Conservation (phyloP, 2,113 vertebrate species). For the Tetrao urogallus region DNA sequence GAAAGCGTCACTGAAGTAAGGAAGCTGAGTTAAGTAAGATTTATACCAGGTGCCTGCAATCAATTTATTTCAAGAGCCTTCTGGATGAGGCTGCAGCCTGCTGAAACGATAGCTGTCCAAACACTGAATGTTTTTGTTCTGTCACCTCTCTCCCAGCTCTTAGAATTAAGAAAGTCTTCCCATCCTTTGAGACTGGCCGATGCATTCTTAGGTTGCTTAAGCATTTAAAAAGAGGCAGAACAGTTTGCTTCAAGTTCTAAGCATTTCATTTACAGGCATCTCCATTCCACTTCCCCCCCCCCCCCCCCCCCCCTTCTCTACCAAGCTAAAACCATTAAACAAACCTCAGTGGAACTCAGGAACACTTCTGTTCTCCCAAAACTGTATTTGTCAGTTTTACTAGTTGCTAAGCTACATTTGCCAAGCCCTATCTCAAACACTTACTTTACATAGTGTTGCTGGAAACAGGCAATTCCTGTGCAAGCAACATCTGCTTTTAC, state of each 20-base stretch:
- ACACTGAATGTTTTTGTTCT: not conserved
- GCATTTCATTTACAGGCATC: not conserved
- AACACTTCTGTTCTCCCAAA: not conserved
- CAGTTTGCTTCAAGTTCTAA: not conserved
- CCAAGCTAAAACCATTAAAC: not conserved
- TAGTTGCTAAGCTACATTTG: not conserved
- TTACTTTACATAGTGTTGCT: not conserved
- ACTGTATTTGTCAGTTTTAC: not conserved
- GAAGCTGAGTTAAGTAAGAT: not conserved
- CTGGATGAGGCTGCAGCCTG: not conserved
- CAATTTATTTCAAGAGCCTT: not conserved
- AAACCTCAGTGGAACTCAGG: not conserved
- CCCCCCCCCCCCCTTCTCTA: not conserved
- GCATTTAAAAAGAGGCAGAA: fast-evolving
- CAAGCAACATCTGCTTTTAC: not conserved
- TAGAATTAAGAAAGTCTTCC: not conserved
- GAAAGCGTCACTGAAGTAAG: not conserved
- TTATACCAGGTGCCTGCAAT: not conserved
- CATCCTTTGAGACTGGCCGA: not conserved
- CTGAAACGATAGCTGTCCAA: not conserved
- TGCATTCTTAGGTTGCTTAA: not conserved
- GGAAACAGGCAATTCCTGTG: not conserved
- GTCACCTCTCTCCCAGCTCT: not conserved
- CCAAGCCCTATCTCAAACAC: not conserved
- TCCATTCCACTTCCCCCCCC: not conserved